phyloP scores from a whole-genome alignment of 2,888 invertebrate genomes.

The Carpatolechia fugitivella region DNA sequence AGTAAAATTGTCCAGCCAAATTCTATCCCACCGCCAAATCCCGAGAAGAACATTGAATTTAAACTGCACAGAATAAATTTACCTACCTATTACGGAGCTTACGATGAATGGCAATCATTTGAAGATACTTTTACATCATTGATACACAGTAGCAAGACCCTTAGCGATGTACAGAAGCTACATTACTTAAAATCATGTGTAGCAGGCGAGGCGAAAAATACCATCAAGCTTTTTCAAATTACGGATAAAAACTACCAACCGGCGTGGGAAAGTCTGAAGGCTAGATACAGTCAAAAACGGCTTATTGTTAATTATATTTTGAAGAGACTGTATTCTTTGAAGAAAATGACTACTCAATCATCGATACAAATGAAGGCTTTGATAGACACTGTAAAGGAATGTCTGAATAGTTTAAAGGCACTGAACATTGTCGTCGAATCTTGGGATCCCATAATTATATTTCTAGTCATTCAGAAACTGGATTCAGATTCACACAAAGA shows the following conservation, averaged over 20 bases:
- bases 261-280: constrained; percentile 12
- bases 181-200: constrained; percentile 15
- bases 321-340: constrained; percentile 19
- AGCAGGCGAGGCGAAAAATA: background rate
- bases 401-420: constrained; percentile 15
- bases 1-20: background rate
- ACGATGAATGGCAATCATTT: constrained; percentile 11
- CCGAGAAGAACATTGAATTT: background rate
- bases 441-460: constrained; percentile 20
- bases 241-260: constrained; percentile 13
- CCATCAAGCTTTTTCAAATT: constrained; percentile 13
- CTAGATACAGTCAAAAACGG: constrained; percentile 11
- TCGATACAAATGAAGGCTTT: constrained; percentile 14
- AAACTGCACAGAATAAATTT: constrained; percentile 10
- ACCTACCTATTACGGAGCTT: constrained; percentile 7
- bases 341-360: constrained; percentile 12
- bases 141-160: constrained; percentile 6
- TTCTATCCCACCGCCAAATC: background rate
- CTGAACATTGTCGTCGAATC: constrained; percentile 17
- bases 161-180: constrained; percentile 13
- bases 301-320: constrained; percentile 19
- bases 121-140: constrained; percentile 10
- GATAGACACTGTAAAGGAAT: constrained; percentile 17
- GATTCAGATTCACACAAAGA: constrained; percentile 13
- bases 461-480: constrained; percentile 16